Evolutionary conservation across 2,113 vertebrate genomes (phyloP).

Genomic region (Petrocephalus zakoni): DNA sequence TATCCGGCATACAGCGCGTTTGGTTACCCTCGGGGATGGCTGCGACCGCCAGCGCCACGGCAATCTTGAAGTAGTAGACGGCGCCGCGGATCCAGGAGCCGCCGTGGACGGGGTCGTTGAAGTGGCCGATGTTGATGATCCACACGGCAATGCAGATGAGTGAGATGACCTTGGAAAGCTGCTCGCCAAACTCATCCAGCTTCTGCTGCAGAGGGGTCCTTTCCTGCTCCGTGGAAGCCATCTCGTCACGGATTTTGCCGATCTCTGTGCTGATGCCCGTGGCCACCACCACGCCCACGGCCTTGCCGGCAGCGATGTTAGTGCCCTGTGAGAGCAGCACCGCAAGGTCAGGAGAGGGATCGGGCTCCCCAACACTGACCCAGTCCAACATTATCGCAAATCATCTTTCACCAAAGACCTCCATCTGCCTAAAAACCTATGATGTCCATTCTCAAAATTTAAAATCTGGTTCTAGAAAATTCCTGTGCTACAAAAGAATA

Average conservation of each 20-base stretch:
- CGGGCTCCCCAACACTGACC: not conserved
- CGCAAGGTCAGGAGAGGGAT: not conserved
- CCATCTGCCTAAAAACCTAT: not conserved
- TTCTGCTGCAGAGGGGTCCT: slow-evolving; percentile 93
- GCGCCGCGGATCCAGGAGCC: slow-evolving; percentile 97
- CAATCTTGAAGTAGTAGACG: slow-evolving; percentile 98
- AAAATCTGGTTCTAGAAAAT: not conserved
- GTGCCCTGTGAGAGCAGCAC: slow-evolving; percentile 70
- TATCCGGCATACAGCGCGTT: not conserved
- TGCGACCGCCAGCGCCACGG: slow-evolving; percentile 90
- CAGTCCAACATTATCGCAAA: not conserved
- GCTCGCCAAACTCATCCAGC: slow-evolving; percentile 92
- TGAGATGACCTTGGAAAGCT: slow-evolving; percentile 96
- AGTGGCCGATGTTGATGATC: slow-evolving; percentile 98
- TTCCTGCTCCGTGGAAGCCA: slow-evolving; percentile 94
- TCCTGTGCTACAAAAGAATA: not conserved
- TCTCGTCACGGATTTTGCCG: slow-evolving; percentile 95
- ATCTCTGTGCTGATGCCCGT: slow-evolving; percentile 92
- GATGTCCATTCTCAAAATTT: not conserved
- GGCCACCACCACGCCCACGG: slow-evolving; percentile 87
- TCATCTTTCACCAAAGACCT: not conserved
- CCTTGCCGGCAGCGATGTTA: slow-evolving; percentile 92
- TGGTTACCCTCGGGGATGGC: slow-evolving; percentile 82
- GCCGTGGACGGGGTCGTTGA: slow-evolving; percentile 93
- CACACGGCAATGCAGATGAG: slow-evolving; percentile 97